phyloP scores from a whole-genome alignment of 2,113 vertebrate species.

The Pipra filicauda region DNA sequence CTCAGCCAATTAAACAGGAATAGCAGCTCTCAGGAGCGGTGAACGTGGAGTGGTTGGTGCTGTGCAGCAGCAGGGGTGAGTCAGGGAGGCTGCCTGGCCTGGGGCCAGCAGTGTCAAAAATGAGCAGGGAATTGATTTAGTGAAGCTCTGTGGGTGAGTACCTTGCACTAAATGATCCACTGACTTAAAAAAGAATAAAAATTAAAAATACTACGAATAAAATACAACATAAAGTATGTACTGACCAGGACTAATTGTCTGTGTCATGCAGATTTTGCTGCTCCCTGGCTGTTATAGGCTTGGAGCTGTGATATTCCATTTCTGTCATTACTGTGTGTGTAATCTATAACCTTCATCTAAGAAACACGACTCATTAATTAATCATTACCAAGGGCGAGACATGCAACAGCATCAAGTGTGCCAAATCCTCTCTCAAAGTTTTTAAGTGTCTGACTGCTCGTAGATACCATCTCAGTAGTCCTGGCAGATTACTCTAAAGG shows the following conservation, averaged over 20 bases:
- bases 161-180: neutral
- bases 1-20: neutral
- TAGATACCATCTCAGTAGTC: neutral
- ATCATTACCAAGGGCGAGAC: slow-evolving; percentile 42
- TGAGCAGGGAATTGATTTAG: neutral
- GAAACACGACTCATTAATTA: slow-evolving; percentile 35
- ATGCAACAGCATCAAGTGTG: neutral
- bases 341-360: slow-evolving; percentile 31
- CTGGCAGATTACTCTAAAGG: neutral
- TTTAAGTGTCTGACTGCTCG: neutral
- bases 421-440: neutral
- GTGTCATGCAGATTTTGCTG: neutral
- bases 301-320: neutral
- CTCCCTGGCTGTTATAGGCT: neutral
- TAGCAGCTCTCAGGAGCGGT: rapidly evolving
- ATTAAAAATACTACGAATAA: neutral
- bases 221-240: neutral
- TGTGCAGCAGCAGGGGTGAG: rapidly evolving
- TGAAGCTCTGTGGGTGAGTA: neutral
- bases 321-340: neutral
- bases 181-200: neutral
- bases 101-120: neutral
- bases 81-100: neutral
- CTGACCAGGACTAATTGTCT: neutral
- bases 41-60: neutral